Evolutionary conservation across 1,140 invertebrate genomes (phyloP), one percentile per base, ranked within the genome.

Genomic region (Belonocnema kinseyi): DNA sequence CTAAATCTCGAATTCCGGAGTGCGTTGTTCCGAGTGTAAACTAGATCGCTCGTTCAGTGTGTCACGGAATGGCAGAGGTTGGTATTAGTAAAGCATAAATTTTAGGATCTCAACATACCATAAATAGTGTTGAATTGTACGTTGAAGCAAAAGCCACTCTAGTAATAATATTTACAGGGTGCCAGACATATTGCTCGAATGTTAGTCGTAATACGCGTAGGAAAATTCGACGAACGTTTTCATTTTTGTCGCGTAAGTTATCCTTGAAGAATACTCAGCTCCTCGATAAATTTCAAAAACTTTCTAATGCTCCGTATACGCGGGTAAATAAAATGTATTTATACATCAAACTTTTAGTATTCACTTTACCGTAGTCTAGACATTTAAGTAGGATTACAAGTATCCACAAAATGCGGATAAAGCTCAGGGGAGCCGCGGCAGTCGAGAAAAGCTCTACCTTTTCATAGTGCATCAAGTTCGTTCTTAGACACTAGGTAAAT

Each of bases 51-150:
- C 87, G 87, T 83, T 86, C 87, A 86, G 88, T 85, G 89, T 90
- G 88, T 88, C 86, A 87, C 85, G 82, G 81, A 81, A 84, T 87
- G 85, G 86, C 85, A 88, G 88, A 88, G 87, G 88, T 88, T 88
- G 90, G 89, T 86, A 90, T 88, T 87, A 88, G 89, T 91, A 91
- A 91, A 90, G 88, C 85, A 90, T 90, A 86, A 90, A 88, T 86
- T 86, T 77, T 88, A 85, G 88, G 86, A 87, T 90, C 83, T 89
- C 83, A 50, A 66, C 73, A 70, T 70, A 76, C 74, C 54, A 73
- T 40, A 74, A 61, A 71, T 77, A 66, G 74, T 74, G 54, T 84
- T 76, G 66, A 66, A 61, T 66, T 73, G 8, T 51, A 73, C 52
- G 75, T 21, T 40, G 26, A n/a, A 40, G 26, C 13, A 2, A 40